Base-by-base conservation (phyloP, 1,140 invertebrate genomes). In the Drosophila tristis region DNA sequence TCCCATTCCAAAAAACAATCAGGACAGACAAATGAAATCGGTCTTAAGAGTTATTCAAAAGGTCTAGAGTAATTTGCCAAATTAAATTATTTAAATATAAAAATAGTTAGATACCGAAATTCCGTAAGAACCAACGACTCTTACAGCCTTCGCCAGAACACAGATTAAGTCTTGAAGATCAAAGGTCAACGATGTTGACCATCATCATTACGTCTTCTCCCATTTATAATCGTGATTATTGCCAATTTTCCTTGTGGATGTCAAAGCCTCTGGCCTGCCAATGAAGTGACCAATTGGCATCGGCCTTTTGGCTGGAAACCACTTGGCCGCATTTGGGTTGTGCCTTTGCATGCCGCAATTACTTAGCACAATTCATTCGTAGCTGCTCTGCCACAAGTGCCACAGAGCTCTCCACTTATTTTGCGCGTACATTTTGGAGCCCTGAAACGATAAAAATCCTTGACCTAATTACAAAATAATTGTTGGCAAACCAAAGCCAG, bases 381-480 rank as follows among this genome's bases (percentile, higher is more conserved):
- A 58, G 77, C 64, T 54, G 51, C 58, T 31, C 66, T 57, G 56
- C 57, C 65, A 64, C 31, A 57, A 62, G 64, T 75, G 60, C 35
- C 35, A 13, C 35, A 39, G 11, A 39, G 35, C 35, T 13, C 35
- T 39, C 11, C 35, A 39, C 71, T 39, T 47, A 62, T 56, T 65
- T 57, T 42, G 53, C 43, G 25, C 51, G 39, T 63, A 44, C 48
- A 16, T 26, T 43, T 76, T 58, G 15, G 45, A 31, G 45, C 50
- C 67, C 48, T 45, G 63, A 58, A 29, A 44, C 79, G 71, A 80
- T 77, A 80, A 77, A 86, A 89, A 89, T 89, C 84, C 85, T 89
- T 89, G 84, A 89, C 84, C 84, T 74, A 84, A 89, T 89, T 89
- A 89, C 84, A 61, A 89, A 78, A 89, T 89, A 89, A 89, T 90